A percentile compares a stretch with the other conserved stretches of the same genome.
Conservation (phyloP, 92 coral and sea anemone species). For the Epizoanthus ramosus region DNA sequence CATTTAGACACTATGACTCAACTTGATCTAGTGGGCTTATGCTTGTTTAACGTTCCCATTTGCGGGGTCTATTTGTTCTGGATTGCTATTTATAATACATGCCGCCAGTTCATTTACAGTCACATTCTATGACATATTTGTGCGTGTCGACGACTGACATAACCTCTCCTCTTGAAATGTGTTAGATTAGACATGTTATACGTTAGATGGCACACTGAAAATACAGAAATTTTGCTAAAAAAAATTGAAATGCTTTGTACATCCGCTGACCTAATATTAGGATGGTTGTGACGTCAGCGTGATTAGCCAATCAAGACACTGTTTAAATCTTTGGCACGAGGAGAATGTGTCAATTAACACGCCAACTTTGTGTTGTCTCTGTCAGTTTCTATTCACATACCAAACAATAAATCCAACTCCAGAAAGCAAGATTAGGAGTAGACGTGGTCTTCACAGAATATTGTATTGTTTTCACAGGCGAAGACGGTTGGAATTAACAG, state of each 20-base stretch:
- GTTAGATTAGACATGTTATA: too few species aligned
- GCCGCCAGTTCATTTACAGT: conserved; percentile 10
- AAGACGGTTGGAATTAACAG: conserved; percentile 11
- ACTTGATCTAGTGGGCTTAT: not conserved
- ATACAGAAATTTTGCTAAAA: not conserved
- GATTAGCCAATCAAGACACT: conserved; percentile 66
- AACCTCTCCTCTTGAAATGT: not conserved
- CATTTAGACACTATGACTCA: not conserved
- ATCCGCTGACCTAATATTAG: conserved; percentile 72
- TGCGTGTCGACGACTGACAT: not conserved
- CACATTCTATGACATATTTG: conserved; percentile 10
- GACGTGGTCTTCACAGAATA: conserved; percentile 29
- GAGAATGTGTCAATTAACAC: conserved; percentile 89
- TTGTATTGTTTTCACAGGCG: conserved; percentile 30
- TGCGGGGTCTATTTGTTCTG: conserved; percentile 11
- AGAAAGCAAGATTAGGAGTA: conserved; percentile 25
- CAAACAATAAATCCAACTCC: conserved; percentile 66
- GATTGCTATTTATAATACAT: conserved; percentile 8
- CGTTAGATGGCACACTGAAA: not conserved
- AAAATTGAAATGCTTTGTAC: not conserved
- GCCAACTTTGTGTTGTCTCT: conserved; percentile 73
- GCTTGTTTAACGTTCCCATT: conserved; percentile 23
- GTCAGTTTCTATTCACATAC: conserved; percentile 62
- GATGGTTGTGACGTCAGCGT: conserved; percentile 63
- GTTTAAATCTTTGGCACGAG: conserved; percentile 65